Conservation (phyloP, 2,113 vertebrate species). For the Sardina pilchardus region DNA sequence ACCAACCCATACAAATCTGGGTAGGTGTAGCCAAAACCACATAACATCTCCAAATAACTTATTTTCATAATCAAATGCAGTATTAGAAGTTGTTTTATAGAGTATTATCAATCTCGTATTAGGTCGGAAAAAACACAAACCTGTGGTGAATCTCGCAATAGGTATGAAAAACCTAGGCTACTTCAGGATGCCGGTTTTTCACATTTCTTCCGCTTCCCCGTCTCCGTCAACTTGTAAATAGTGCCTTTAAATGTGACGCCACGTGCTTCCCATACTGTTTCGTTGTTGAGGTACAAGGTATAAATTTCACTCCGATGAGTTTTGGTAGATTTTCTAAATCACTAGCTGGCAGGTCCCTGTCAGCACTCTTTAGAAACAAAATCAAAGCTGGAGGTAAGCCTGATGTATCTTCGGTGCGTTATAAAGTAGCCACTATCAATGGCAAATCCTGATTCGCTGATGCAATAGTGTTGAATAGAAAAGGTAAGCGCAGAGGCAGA, state of each 20-base stretch:
- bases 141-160: not conserved
- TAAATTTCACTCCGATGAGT: not conserved
- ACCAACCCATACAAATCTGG: not conserved
- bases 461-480: not conserved
- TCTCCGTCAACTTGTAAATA: slow-evolving; percentile 48
- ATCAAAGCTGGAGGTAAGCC: not conserved
- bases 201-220: slow-evolving; percentile 21
- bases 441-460: not conserved
- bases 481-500: not conserved
- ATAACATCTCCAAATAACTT: not conserved
- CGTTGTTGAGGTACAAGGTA: not conserved
- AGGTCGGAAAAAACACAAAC: not conserved
- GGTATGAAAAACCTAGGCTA: not conserved
- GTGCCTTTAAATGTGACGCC: slow-evolving; percentile 58
- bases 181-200: not conserved
- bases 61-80: not conserved
- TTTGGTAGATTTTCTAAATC: not conserved
- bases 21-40: not conserved
- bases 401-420: not conserved
- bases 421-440: not conserved
- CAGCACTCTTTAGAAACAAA: not conserved
- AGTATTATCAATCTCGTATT: not conserved
- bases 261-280: slow-evolving; percentile 55
- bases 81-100: not conserved
- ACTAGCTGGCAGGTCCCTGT: not conserved